Percentiles rank a stretch among this genome's conserved stretches.
phyloP scores from a whole-genome alignment of 2,888 invertebrate species.

The Caenorhabditis macrosperma region DNA sequence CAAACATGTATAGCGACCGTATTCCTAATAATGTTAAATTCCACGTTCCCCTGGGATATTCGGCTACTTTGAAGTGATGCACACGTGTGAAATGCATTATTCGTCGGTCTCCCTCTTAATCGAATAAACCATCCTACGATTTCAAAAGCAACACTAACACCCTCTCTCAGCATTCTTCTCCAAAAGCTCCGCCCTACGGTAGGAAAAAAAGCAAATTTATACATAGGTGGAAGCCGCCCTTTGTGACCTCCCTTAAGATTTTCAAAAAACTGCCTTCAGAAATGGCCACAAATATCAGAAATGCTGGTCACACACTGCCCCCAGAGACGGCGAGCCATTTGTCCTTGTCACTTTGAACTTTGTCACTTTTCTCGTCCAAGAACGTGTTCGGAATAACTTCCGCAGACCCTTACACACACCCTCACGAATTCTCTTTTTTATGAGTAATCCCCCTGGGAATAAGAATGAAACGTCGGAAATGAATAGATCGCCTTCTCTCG shows the following conservation, averaged over 20 bases:
- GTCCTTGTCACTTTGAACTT: slow-evolving; percentile 41
- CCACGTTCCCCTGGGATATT: no score
- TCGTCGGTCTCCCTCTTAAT: no score
- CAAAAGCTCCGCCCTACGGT: background rate
- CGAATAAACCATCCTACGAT: no score
- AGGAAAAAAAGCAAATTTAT: background rate
- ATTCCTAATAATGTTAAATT: no score
- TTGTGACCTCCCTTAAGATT: background rate
- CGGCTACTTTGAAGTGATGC: no score
- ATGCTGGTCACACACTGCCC: slow-evolving; percentile 2
- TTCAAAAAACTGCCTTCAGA: slow-evolving; percentile 8
- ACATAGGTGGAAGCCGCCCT: background rate
- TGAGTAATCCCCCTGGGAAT: slow-evolving; percentile 18
- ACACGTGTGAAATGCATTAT: no score
- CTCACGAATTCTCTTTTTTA: slow-evolving; percentile 8
- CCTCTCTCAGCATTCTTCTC: background rate
- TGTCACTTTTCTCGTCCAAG: slow-evolving; percentile 19
- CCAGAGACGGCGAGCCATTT: slow-evolving; percentile 14
- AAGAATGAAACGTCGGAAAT: slow-evolving; percentile 11
- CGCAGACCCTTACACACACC: background rate
- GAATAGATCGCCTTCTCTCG: background rate
- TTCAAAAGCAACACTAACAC: background rate
- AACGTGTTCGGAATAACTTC: slow-evolving; percentile 37
- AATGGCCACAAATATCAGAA: background rate
- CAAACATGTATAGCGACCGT: no score